These are phyloP conservation scores for Haliclona indistincta DNA, from an alignment of 37 sponge, comb jelly and placozoan species.

Conservation along the genomic window DNA sequence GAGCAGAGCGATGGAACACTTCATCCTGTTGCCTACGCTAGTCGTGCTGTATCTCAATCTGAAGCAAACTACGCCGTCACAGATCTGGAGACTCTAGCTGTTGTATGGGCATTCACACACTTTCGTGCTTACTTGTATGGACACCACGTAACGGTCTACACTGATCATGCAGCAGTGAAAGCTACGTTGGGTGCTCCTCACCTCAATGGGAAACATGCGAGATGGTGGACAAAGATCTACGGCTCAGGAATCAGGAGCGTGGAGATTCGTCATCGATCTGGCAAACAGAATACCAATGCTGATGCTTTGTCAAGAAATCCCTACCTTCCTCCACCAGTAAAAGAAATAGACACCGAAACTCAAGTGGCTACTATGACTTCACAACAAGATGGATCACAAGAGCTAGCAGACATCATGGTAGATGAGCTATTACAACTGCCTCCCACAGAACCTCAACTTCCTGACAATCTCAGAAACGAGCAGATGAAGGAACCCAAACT, in stretches of 20 bases:
- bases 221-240: neutral
- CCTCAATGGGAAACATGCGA: constrained; percentile 1
- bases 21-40: constrained; percentile 48
- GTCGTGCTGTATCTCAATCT: constrained; percentile 17
- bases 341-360: no score
- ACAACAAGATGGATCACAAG: no score
- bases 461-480: no score
- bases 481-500: no score
- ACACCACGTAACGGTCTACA: constrained; percentile 24
- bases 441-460: no score
- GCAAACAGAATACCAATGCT: constrained; percentile 14
- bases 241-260: constrained; percentile 24
- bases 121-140: constrained; percentile 52
- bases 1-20: constrained; percentile 15
- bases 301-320: constrained; percentile 32
- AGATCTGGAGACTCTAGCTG: constrained; percentile 44
- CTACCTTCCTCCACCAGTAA: neutral
- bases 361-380: no score
- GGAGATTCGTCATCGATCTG: constrained; percentile 23
- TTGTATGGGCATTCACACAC: constrained; percentile 41
- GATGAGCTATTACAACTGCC: no score
- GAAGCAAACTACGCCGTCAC: constrained; percentile 48
- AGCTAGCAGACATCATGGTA: no score
- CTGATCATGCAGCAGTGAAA: constrained; percentile 35
- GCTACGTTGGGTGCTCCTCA: constrained; percentile 7